These are phyloP conservation scores for Eupithecia subumbrata DNA, from an alignment of 2,888 invertebrate genomes.

Conservation along the genomic window DNA sequence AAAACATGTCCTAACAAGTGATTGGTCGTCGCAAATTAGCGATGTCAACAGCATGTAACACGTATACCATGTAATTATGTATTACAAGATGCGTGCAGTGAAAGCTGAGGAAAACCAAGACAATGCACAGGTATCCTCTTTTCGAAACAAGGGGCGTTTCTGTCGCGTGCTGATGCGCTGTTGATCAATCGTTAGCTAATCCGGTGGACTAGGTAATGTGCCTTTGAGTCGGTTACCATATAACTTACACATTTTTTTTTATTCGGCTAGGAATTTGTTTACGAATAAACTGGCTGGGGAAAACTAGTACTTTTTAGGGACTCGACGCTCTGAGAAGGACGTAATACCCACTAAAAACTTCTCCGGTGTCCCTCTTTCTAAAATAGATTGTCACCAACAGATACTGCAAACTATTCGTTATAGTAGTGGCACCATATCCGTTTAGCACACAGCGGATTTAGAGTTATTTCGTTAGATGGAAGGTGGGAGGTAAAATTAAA, in stretches of 20 bases:
- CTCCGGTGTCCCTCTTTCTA: too few species aligned
- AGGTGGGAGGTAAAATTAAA: background rate
- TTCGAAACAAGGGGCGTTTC: conserved; percentile 56
- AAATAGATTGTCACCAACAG: background rate
- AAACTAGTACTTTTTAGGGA: too few species aligned
- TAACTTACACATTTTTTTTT: too few species aligned
- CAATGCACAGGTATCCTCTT: conserved; percentile 59
- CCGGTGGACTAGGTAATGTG: background rate
- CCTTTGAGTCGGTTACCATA: background rate
- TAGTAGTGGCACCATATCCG: background rate
- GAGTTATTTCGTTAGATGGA: background rate
- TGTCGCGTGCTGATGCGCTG: conserved; percentile 38
- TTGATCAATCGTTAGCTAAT: conserved; percentile 37
- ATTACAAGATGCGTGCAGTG: conserved; percentile 58
- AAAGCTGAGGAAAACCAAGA: conserved; percentile 63
- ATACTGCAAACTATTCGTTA: background rate
- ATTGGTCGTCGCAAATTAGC: conserved; percentile 46
- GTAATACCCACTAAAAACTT: too few species aligned
- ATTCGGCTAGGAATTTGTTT: too few species aligned
- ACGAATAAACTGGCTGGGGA: too few species aligned
- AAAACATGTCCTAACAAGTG: conserved; percentile 43
- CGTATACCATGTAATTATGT: conserved; percentile 53
- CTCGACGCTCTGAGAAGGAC: too few species aligned
- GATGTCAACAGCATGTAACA: conserved; percentile 54
- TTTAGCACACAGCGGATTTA: background rate